These are phyloP conservation scores for Physocephala rufipes DNA, from an alignment of 2,888 invertebrate species.

Conservation along the genomic window DNA sequence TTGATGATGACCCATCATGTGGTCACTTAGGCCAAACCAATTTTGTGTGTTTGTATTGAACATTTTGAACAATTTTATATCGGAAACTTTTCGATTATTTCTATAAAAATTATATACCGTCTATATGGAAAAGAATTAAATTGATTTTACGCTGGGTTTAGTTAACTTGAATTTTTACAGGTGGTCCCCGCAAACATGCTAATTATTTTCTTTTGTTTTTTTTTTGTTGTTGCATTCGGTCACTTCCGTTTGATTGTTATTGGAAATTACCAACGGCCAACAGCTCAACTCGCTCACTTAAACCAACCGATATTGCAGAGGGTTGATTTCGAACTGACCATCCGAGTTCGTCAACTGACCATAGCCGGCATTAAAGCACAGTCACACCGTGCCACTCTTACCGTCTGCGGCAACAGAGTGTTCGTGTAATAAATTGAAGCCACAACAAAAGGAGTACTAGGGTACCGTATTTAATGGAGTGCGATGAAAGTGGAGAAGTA, in stretches of 20 bases:
- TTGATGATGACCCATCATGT: conserved; percentile 41
- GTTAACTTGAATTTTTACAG: too few species aligned
- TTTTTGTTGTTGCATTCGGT: background rate
- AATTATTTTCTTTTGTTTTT: conserved; percentile 6
- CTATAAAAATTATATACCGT: too few species aligned
- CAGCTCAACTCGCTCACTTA: background rate
- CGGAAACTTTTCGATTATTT: too few species aligned
- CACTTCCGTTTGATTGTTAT: too few species aligned
- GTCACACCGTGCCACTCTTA: conserved; percentile 19
- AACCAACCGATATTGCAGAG: conserved; percentile 48
- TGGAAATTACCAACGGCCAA: too few species aligned
- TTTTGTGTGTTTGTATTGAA: conserved; percentile 61
- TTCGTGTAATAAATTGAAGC: conserved; percentile 45
- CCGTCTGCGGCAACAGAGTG: conserved; percentile 42
- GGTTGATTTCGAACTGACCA: conserved; percentile 63
- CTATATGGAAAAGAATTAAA: too few species aligned
- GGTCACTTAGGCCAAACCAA: conserved; percentile 59
- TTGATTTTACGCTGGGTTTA: too few species aligned
- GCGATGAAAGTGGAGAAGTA: conserved; percentile 22
- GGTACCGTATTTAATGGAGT: conserved; percentile 7
- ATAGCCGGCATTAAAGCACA: conserved; percentile 44
- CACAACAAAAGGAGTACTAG: conserved; percentile 50
- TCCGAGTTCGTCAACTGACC: conserved; percentile 44
- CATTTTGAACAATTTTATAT: conserved; percentile 49
- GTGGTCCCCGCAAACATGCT: too few species aligned